Evolutionary conservation across 2,113 vertebrate species (phyloP).

Genomic region (Odobenus rosmarus): DNA sequence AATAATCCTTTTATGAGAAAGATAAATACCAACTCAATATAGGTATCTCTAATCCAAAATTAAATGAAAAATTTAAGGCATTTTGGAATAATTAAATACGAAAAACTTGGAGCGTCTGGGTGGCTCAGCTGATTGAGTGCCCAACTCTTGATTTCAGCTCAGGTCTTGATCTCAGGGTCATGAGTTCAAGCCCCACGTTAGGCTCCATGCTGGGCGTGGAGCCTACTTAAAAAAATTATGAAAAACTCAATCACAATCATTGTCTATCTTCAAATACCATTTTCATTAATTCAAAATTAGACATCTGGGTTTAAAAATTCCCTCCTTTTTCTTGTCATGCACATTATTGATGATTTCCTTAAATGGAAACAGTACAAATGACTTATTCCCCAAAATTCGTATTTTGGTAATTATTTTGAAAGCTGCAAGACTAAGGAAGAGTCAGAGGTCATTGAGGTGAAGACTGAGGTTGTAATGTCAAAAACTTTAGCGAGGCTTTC

Average conservation of each 20-base stretch:
- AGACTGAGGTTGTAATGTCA: background rate
- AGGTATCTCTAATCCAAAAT: background rate
- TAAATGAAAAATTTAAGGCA: background rate
- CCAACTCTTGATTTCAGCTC: background rate
- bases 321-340: background rate
- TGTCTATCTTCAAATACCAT: background rate
- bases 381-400: background rate
- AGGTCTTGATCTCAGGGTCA: background rate
- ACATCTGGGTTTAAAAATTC: conserved; percentile 3
- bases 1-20: background rate
- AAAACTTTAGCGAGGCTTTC: background rate
- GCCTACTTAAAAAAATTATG: background rate
- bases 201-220: background rate
- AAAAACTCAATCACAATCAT: background rate
- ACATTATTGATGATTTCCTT: background rate
- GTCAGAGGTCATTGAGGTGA: background rate
- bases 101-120: background rate
- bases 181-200: background rate
- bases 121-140: background rate
- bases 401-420: conserved; percentile 33
- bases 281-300: conserved; percentile 48
- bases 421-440: background rate
- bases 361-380: background rate
- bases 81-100: conserved; percentile 8
- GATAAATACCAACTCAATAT: background rate